Evolutionary conservation across 2,113 vertebrate species (phyloP).

Genomic region (Cephalopterus ornatus): DNA sequence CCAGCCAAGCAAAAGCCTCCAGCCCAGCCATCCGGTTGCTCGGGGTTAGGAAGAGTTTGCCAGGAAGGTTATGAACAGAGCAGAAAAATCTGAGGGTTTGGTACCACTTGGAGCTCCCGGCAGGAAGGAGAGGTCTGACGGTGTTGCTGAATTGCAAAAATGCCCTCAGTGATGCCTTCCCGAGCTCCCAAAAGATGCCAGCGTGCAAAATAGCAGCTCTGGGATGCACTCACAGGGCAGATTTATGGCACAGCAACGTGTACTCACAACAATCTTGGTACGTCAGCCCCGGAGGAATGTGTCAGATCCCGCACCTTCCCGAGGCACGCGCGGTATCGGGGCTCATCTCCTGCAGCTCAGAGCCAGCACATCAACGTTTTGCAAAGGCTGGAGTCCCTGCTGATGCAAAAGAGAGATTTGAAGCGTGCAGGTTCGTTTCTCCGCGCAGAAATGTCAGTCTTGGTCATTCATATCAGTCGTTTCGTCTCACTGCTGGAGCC

Average conservation of each 20-base stretch:
- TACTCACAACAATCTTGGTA: neutral
- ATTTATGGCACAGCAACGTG: neutral
- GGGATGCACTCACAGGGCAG: neutral
- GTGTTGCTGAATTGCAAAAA: neutral
- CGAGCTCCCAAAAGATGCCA: neutral
- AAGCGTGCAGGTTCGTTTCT: neutral
- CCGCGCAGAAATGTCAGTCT: fast-evolving
- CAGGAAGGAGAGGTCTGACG: neutral
- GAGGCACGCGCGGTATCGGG: fast-evolving
- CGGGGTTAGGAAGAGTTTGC: neutral
- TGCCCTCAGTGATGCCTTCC: neutral
- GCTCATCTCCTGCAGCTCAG: neutral
- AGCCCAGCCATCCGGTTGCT: neutral
- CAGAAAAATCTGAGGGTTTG: neutral
- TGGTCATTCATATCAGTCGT: too few relatives aligned
- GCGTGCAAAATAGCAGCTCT: neutral
- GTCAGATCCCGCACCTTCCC: neutral
- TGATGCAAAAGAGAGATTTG: neutral
- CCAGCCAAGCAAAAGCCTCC: neutral
- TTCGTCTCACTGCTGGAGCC: neutral
- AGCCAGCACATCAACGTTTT: neutral
- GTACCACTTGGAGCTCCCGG: neutral
- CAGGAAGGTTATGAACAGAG: neutral
- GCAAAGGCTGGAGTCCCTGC: neutral
- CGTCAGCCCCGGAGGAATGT: neutral